Percentiles rank a stretch among this genome's conserved stretches.
Conservation (phyloP, 2,888 invertebrate genomes). For the Eremobia ochroleuca region DNA sequence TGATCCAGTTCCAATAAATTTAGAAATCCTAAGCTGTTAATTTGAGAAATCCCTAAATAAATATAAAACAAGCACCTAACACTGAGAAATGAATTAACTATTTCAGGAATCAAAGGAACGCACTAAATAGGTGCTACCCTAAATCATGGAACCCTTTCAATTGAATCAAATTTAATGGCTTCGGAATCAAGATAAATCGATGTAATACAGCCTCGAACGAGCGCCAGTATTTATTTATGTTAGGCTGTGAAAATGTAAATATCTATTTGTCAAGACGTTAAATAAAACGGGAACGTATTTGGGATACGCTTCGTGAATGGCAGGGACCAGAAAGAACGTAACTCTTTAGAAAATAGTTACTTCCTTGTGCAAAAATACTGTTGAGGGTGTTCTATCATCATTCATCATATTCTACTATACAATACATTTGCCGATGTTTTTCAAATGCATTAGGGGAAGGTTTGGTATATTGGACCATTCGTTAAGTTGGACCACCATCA, state of each 20-base stretch:
- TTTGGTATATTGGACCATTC: no score
- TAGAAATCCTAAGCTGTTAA: not conserved
- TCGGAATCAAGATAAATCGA: constrained; percentile 55
- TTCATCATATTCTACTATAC: no score
- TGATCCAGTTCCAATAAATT: not conserved
- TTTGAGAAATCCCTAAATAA: not conserved
- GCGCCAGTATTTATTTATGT: constrained; percentile 60
- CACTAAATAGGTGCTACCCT: constrained; percentile 28
- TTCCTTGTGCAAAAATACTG: not conserved
- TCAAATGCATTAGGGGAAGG: no score
- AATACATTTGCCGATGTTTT: no score
- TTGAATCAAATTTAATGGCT: constrained; percentile 59
- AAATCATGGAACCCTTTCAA: constrained; percentile 57
- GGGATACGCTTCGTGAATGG: constrained; percentile 31
- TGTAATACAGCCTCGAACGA: constrained; percentile 53
- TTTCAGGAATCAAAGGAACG: constrained; percentile 31
- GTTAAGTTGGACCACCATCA: no score
- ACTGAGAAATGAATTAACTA: constrained; percentile 33
- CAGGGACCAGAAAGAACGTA: constrained; percentile 26
- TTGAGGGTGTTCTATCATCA: not conserved
- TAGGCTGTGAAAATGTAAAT: constrained; percentile 63
- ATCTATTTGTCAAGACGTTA: constrained; percentile 60
- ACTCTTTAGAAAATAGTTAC: constrained; percentile 34
- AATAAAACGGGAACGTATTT: constrained; percentile 55
- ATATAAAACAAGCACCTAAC: constrained; percentile 28